These are phyloP conservation scores for Alviniconcha strummeri DNA, from an alignment of 2,888 invertebrate species.

Conservation along the genomic window DNA sequence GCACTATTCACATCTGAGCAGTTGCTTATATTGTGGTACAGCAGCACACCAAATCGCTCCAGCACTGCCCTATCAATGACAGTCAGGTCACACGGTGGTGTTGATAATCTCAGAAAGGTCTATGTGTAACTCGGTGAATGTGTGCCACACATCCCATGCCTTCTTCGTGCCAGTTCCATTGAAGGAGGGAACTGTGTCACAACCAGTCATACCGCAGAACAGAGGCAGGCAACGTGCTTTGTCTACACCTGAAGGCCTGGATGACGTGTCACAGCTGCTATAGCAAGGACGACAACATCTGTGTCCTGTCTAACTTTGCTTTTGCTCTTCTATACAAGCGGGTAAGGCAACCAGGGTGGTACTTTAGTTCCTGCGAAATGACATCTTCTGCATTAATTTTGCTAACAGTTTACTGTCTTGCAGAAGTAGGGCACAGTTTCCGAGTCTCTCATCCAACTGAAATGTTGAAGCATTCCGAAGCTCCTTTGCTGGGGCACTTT, in stretches of 20 bases:
- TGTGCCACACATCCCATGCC: constrained; percentile 33
- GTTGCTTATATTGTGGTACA: constrained; percentile 43
- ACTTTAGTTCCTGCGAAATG: too few species aligned
- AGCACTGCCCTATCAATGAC: constrained; percentile 25
- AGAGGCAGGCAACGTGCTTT: constrained; percentile 34
- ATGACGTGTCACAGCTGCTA: constrained; percentile 26
- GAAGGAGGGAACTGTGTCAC: constrained; percentile 42
- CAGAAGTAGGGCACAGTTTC: too few species aligned
- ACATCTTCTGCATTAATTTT: too few species aligned
- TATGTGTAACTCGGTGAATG: neutral
- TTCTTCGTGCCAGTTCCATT: constrained; percentile 34
- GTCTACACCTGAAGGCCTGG: constrained; percentile 28
- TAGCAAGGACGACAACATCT: constrained; percentile 43
- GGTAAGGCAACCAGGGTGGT: too few species aligned
- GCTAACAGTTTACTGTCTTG: too few species aligned
- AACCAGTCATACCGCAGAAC: constrained; percentile 45
- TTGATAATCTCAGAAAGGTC: neutral
- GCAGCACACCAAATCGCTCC: constrained; percentile 46
- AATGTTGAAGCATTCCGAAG: too few species aligned
- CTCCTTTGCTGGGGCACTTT: too few species aligned
- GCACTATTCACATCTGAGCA: constrained; percentile 39
- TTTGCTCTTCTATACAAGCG: too few species aligned
- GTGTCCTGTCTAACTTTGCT: constrained; percentile 20
- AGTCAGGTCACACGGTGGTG: constrained; percentile 13
- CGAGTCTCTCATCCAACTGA: too few species aligned